Percentiles rank a stretch among this genome's conserved stretches.
These are phyloP conservation scores for Lates calcarifer DNA, from an alignment of 2,113 vertebrate species.

Conservation along the genomic window DNA sequence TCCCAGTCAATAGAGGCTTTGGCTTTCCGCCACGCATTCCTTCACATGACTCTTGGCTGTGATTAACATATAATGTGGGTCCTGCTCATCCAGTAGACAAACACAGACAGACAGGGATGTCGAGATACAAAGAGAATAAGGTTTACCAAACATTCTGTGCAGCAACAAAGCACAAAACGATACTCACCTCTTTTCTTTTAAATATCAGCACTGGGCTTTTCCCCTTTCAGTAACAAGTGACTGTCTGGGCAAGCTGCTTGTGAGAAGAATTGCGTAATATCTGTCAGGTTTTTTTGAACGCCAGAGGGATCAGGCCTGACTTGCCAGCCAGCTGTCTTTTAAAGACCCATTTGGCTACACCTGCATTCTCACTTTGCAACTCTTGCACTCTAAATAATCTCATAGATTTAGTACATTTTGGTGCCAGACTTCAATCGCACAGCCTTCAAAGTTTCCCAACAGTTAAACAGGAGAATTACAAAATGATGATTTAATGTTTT, in stretches of 20 bases:
- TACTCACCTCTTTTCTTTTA: conserved; percentile 2
- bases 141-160: not conserved
- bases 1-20: conserved; percentile 52
- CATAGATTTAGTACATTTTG: conserved; percentile 25
- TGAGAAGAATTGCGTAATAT: conserved; percentile 19
- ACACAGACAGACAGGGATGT: conserved; percentile 33
- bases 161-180: conserved; percentile 1
- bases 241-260: conserved; percentile 4
- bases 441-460: conserved; percentile 4
- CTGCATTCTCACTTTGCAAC: conserved; percentile 51
- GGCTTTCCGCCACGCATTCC: conserved; percentile 67
- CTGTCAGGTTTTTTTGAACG: conserved; percentile 24
- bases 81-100: conserved; percentile 42
- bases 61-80: conserved; percentile 56
- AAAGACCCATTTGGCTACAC: conserved; percentile 47
- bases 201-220: conserved; percentile 14
- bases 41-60: conserved; percentile 55
- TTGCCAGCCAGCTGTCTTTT: conserved; percentile 52
- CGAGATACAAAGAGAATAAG: conserved; percentile 21
- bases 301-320: conserved; percentile 37
- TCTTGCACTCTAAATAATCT: conserved; percentile 31
- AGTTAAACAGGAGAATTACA: not conserved
- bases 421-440: conserved; percentile 25
- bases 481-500: conserved; percentile 16
- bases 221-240: not conserved